phyloP scores from a whole-genome alignment of 2,113 vertebrate species.

The Brachyistius frenatus region DNA sequence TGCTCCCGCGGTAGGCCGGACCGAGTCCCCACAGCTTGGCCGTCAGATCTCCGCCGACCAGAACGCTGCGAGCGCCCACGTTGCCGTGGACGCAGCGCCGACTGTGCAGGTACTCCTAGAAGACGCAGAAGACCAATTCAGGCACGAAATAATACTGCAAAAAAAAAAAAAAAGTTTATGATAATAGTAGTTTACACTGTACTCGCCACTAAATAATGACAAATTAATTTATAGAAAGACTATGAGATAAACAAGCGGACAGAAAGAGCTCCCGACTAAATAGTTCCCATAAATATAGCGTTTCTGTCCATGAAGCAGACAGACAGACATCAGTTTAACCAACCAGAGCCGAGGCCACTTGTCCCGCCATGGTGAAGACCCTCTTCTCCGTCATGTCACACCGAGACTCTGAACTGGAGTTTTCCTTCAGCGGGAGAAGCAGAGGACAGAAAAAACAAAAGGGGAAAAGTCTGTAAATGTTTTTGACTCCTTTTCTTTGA shows the following conservation, averaged over 20 bases:
- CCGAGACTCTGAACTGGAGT: conserved; percentile 2
- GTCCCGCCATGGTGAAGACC: conserved; percentile 81
- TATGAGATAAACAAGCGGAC: not conserved
- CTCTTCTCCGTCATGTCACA: conserved; percentile 81
- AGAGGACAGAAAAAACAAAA: not conserved
- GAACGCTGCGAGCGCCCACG: conserved; percentile 89
- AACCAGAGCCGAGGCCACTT: conserved; percentile 86
- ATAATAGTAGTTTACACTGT: too few relatives aligned
- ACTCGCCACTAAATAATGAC: too few relatives aligned
- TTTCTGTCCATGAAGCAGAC: too few relatives aligned
- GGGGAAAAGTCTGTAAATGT: not conserved
- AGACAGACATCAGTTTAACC: conserved; percentile 32
- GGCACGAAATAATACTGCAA: not conserved
- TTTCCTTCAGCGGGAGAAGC: conserved; percentile 61
- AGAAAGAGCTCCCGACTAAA: not conserved
- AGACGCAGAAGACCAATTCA: not conserved
- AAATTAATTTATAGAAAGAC: too few relatives aligned
- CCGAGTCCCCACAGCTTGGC: conserved; percentile 91
- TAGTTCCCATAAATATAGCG: too few relatives aligned
- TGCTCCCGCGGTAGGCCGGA: conserved; percentile 80
- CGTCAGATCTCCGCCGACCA: conserved; percentile 88
- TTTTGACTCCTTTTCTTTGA: not conserved
- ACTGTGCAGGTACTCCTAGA: conserved; percentile 89
- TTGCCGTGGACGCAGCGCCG: conserved; percentile 89
- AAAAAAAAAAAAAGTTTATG: too few relatives aligned